phyloP scores from a whole-genome alignment of 1,140 invertebrate genomes.

The Hetaerina americana region DNA sequence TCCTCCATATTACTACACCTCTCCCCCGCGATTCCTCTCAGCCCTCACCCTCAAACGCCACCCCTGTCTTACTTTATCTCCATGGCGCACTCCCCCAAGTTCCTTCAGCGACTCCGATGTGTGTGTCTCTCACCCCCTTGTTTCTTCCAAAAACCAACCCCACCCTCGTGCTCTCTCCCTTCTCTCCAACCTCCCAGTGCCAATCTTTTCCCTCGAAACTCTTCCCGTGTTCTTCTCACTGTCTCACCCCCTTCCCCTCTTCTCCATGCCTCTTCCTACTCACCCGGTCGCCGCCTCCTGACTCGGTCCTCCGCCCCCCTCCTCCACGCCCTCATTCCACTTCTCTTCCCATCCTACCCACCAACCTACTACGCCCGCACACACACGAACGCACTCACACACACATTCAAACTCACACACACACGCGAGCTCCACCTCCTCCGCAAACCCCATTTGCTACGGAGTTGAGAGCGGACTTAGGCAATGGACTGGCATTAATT shows the following conservation, averaged over 20 bases:
- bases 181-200: too few species aligned
- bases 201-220: neutral
- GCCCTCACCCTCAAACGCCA: neutral
- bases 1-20: too few species aligned
- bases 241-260: too few species aligned
- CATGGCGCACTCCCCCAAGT: neutral
- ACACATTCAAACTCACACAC: neutral
- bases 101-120: neutral
- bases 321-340: too few species aligned
- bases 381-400: too few species aligned
- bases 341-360: too few species aligned
- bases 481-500: neutral
- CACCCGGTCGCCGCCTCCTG: too few species aligned
- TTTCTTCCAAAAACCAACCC: neutral
- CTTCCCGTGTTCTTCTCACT: neutral
- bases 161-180: neutral
- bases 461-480: neutral
- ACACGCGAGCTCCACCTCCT: neutral
- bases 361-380: too few species aligned
- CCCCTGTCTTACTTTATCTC: neutral
- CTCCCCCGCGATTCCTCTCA: too few species aligned
- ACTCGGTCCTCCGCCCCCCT: too few species aligned
- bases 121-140: neutral
- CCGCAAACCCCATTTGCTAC: neutral
- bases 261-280: too few species aligned